Evolutionary conservation across 2,113 vertebrate species (phyloP), one percentile per base, ranked within the genome.

Genomic region (Oceanodroma tethys): DNA sequence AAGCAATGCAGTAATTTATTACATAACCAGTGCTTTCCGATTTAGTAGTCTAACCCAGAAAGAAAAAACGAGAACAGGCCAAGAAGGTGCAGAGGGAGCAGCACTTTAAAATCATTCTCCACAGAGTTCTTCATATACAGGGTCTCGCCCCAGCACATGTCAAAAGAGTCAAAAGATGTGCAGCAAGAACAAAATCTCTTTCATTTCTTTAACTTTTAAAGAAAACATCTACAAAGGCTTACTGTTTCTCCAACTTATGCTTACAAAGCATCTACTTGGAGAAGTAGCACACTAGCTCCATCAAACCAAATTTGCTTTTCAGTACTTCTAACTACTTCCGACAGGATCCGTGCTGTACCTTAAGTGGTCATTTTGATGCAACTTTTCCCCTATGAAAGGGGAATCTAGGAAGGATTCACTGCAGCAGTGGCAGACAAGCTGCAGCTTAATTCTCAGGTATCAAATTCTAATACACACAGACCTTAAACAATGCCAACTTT

Each of bases 1-100:
- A 98, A 98, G 98, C 98, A 98, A 98, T 98, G 98, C 97, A 98
- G 98, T 97, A 98, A 98, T 88, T 98, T 98, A 98, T 98, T 98
- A 98, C 98, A 98, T 98, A 98, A 98, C 98, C 98, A 98, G 98
- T 98, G 98, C 97, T 96, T 98, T 98, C 95, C 52, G 11, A 94
- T 95, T 97, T 98, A 98, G 98, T 97, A 98, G 97, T 97, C 97
- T 95, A 98, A 97, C 90, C 81, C 74, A 95, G 81, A 97, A 95
- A 97, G 47, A 72, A 93, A 92, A 94, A 92, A 53, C 7, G 6
- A 81, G 94, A 95, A 88, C 60, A 78, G 95, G 96, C 75, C 91
- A 90, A 87, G 66, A 67, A 89, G 75, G 71, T 58, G 45, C n/a
- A 75, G 73, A 66, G 62, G 58, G 63, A 95, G 81, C 50, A 93